These are phyloP conservation scores for Phrynosoma platyrhinos DNA, from an alignment of 2,113 vertebrate species.

Conservation along the genomic window DNA sequence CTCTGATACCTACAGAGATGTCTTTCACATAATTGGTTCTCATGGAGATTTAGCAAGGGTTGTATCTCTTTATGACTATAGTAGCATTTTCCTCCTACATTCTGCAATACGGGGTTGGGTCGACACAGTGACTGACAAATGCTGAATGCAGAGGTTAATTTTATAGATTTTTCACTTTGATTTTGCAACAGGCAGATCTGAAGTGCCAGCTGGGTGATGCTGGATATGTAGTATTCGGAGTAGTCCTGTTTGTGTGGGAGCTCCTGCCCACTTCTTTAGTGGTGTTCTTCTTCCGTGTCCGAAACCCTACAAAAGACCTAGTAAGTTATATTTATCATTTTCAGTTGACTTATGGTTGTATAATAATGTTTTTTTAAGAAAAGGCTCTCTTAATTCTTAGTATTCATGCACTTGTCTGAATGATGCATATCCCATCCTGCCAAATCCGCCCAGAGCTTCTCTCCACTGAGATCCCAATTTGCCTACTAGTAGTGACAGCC, in stretches of 20 bases:
- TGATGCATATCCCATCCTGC: too few relatives aligned
- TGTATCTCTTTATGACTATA: too few relatives aligned
- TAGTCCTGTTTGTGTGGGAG: conserved; percentile 96
- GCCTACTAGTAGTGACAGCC: too few relatives aligned
- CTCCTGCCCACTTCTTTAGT: conserved; percentile 95
- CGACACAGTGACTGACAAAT: background rate
- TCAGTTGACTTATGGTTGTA: background rate
- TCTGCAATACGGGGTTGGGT: too few relatives aligned
- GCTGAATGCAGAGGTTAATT: background rate
- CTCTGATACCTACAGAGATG: background rate
- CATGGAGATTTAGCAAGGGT: background rate
- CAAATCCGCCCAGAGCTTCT: too few relatives aligned
- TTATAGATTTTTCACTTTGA: conserved; percentile 27
- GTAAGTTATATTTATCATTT: conserved; percentile 76
- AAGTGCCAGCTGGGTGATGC: conserved; percentile 91
- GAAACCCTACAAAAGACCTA: conserved; percentile 86
- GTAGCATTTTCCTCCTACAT: background rate
- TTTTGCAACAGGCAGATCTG: conserved; percentile 88
- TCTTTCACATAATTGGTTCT: background rate
- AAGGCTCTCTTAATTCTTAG: background rate
- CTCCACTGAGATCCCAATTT: too few relatives aligned
- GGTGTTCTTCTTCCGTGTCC: conserved; percentile 95
- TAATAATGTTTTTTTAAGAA: background rate
- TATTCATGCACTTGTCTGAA: too few relatives aligned
- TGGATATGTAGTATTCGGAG: conserved; percentile 92